These are phyloP conservation scores for Porites australiensis DNA, from an alignment of 64 coral and sea anemone genomes.

Conservation along the genomic window DNA sequence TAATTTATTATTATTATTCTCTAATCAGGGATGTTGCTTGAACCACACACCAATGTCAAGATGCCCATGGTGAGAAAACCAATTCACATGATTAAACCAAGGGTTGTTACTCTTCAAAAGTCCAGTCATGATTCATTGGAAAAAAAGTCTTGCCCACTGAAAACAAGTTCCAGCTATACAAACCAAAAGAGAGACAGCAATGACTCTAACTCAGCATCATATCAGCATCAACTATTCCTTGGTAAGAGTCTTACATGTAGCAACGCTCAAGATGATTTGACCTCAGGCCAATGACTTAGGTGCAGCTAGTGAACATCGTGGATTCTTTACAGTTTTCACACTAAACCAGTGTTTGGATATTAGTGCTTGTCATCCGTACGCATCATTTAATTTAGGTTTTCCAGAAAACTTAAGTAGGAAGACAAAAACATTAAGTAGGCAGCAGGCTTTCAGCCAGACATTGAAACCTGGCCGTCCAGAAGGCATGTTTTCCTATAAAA, in stretches of 20 bases:
- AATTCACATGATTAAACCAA: slow-evolving; percentile 36
- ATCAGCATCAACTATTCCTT: background rate
- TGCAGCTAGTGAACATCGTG: too few species aligned
- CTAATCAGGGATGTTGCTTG: slow-evolving; percentile 35
- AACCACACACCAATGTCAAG: slow-evolving; percentile 40
- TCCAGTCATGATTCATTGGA: background rate
- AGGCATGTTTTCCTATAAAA: too few species aligned
- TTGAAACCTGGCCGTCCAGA: too few species aligned
- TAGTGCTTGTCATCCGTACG: too few species aligned
- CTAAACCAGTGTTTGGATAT: too few species aligned
- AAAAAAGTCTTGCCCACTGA: background rate
- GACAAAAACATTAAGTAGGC: too few species aligned
- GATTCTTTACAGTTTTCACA: too few species aligned
- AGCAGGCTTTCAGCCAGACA: too few species aligned
- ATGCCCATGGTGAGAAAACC: slow-evolving; percentile 69
- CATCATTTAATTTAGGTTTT: too few species aligned
- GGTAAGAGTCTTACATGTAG: background rate
- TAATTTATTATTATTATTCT: background rate
- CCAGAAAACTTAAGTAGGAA: too few species aligned
- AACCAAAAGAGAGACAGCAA: background rate
- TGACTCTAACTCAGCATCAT: background rate
- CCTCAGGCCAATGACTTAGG: too few species aligned
- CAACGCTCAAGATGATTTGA: too few species aligned
- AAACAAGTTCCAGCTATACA: background rate
- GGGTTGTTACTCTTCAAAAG: background rate